Conservation (phyloP, 2,797 vertebrate genomes). For the Bufotes viridis region DNA sequence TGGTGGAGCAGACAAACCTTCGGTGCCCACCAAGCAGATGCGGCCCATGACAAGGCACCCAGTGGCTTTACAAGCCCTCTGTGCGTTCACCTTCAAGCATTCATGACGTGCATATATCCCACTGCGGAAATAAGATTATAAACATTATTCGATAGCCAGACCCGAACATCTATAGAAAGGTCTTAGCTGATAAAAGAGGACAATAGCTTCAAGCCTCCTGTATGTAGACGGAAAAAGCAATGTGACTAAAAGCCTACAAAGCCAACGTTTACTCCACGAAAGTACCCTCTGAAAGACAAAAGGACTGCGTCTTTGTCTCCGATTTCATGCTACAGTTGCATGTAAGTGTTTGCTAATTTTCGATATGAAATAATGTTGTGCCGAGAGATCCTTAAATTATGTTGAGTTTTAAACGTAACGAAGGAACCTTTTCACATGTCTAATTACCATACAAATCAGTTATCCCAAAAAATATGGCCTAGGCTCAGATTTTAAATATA, state of each 20-base stretch:
- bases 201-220: not conserved
- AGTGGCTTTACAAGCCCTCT: not conserved
- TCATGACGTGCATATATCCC: not conserved
- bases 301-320: not conserved
- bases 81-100: not conserved
- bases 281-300: not conserved
- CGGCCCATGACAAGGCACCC: not conserved
- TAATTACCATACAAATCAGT: slow-evolving; percentile 53
- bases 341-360: slow-evolving; percentile 44
- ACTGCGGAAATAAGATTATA: not conserved
- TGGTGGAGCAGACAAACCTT: not conserved
- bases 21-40: not conserved
- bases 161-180: not conserved
- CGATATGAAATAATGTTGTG: slow-evolving; percentile 40
- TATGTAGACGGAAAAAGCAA: not conserved
- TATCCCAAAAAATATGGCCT: slow-evolving; percentile 45
- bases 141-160: not conserved
- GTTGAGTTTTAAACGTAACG: slow-evolving; percentile 37
- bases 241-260: not conserved
- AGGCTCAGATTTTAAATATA: slow-evolving; percentile 38
- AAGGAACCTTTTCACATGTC: slow-evolving; percentile 26
- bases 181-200: not conserved
- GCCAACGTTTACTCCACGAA: not conserved
- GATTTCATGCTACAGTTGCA: slow-evolving; percentile 2
- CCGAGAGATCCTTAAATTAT: slow-evolving; percentile 43